A percentile compares a stretch with the other conserved stretches of the same genome.
phyloP scores from a whole-genome alignment of 2,113 vertebrate genomes.

The Brienomyrus longianalis region DNA sequence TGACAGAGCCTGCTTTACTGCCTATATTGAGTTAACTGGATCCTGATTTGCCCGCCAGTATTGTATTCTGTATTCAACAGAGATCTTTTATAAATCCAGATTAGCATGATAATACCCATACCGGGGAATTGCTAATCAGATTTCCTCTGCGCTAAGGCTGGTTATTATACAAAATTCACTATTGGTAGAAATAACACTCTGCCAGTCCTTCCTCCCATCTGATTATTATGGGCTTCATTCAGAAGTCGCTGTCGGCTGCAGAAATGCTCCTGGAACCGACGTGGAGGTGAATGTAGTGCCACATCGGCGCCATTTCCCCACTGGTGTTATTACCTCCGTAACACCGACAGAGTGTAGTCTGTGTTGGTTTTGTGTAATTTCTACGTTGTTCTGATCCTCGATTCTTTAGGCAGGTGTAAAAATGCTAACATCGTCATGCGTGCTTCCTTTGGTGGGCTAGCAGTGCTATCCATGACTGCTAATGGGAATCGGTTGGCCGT shows the following conservation, averaged over 20 bases:
- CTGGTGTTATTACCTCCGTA: neutral
- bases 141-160: neutral
- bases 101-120: conserved; percentile 18
- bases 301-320: neutral
- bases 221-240: conserved; percentile 8
- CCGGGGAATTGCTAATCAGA: conserved; percentile 17
- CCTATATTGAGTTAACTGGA: conserved; percentile 5
- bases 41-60: neutral
- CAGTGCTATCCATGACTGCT: neutral
- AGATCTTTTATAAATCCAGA: conserved; percentile 2
- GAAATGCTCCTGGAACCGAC: neutral
- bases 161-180: conserved; percentile 19
- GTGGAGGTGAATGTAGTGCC: too few species aligned
- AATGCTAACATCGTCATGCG: neutral
- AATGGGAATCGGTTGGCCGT: neutral
- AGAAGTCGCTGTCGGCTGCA: neutral
- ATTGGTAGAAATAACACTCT: conserved; percentile 3
- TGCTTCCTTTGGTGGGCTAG: neutral
- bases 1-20: neutral
- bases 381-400: neutral
- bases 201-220: neutral
- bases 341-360: neutral
- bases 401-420: neutral
- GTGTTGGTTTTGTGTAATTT: neutral
- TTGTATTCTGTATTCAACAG: conserved; percentile 1